Conservation (phyloP, 2,113 vertebrate genomes). For the Atherinomorus stipes region DNA sequence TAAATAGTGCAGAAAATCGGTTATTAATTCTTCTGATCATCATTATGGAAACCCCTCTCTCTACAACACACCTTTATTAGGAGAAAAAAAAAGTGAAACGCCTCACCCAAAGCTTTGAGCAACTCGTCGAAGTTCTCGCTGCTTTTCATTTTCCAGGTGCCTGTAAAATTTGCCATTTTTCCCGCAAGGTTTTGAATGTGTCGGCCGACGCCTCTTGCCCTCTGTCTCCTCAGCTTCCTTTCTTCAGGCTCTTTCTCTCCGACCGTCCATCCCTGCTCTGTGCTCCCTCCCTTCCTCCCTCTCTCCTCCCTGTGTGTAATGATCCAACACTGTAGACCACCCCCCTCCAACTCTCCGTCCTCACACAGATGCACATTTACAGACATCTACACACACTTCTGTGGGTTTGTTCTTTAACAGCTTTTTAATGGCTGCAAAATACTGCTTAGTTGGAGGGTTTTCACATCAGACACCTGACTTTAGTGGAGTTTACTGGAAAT, state of each 20-base stretch:
- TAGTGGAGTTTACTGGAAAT: no score
- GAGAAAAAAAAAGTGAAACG: slow-evolving; percentile 5
- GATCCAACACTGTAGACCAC: slow-evolving; percentile 55
- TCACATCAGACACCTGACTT: no score
- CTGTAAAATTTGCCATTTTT: slow-evolving; percentile 90
- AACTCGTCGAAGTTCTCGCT: slow-evolving; percentile 93
- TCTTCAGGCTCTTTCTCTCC: slow-evolving; percentile 51
- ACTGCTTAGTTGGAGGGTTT: no score
- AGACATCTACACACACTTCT: slow-evolving; percentile 29
- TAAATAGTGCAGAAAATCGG: background rate
- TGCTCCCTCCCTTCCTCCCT: slow-evolving; percentile 47
- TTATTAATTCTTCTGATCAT: background rate
- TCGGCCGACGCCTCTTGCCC: slow-evolving; percentile 33
- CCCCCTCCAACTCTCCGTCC: slow-evolving; percentile 33
- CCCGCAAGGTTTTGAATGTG: slow-evolving; percentile 26
- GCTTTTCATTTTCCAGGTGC: slow-evolving; percentile 92
- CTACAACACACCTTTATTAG: background rate
- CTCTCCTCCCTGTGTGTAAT: slow-evolving; percentile 56
- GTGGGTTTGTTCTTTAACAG: slow-evolving; percentile 35
- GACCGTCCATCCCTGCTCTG: slow-evolving; percentile 9
- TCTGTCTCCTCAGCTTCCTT: slow-evolving; percentile 61
- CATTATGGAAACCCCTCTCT: no score
- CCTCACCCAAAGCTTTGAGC: slow-evolving; percentile 92
- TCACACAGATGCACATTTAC: slow-evolving; percentile 12
- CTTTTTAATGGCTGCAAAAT: no score